Base-by-base conservation (phyloP, 2,888 invertebrate species). In the Euspilapteryx auroguttella region DNA sequence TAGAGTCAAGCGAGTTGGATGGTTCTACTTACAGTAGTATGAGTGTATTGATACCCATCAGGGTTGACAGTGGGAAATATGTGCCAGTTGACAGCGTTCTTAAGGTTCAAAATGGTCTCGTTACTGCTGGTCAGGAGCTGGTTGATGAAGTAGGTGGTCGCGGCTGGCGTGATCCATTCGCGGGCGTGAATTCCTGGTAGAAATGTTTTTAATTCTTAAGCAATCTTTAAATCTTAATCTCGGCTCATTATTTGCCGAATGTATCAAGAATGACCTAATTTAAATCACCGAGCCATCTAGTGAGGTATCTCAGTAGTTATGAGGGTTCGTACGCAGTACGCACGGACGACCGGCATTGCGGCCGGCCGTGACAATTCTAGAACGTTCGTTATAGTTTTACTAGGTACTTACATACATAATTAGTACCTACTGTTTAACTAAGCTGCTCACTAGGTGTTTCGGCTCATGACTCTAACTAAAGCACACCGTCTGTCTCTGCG, bases 21-120 rank as follows among this genome's bases (percentile, higher is more conserved):
- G n/a, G n/a, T n/a, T n/a, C n/a, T n/a, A n/a, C n/a, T n/a, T n/a
- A n/a, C n/a, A n/a, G n/a, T n/a, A n/a, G n/a, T n/a, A n/a, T 83
- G 84, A 2, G 85, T 83, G 52, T 82, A 84, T 21, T 80, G 85
- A 47, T 83, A 90, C n/a, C 89, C n/a, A n/a, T n/a, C n/a, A n/a
- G n/a, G n/a, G n/a, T n/a, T n/a, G n/a, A n/a, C n/a, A n/a, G n/a
- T n/a, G n/a, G n/a, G n/a, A n/a, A n/a, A n/a, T n/a, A n/a, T n/a
- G n/a, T n/a, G n/a, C n/a, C n/a, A n/a, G n/a, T n/a, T n/a, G n/a
- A n/a, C n/a, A n/a, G n/a, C n/a, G n/a, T n/a, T n/a, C n/a, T n/a
- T n/a, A n/a, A n/a, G n/a, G n/a, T n/a, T n/a, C n/a, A n/a, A n/a
- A n/a, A n/a, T n/a, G n/a, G n/a, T n/a, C n/a, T n/a, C n/a, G n/a